Conservation (phyloP, 2,113 vertebrate genomes). For the Siniperca chuatsi region DNA sequence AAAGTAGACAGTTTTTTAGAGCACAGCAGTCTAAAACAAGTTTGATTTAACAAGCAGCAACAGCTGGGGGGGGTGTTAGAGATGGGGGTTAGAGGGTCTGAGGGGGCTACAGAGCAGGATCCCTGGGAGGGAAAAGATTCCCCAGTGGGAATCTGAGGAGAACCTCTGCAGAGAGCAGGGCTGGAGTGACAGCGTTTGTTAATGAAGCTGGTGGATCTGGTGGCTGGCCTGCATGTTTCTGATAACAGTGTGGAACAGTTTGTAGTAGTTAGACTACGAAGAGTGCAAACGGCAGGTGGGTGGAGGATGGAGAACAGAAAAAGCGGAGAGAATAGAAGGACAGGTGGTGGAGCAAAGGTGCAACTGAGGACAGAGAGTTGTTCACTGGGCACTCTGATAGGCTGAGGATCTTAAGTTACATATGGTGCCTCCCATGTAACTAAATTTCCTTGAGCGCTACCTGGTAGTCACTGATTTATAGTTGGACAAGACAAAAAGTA, state of each 20-base stretch:
- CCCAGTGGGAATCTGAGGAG: slow-evolving; percentile 54
- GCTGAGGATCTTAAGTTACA: slow-evolving; percentile 34
- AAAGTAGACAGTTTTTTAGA: not conserved
- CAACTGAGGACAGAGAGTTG: not conserved
- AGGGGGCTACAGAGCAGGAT: slow-evolving; percentile 21
- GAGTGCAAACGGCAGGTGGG: not conserved
- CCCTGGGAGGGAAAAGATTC: slow-evolving; percentile 34
- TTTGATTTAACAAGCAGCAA: slow-evolving; percentile 48
- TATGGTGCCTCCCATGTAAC: not conserved
- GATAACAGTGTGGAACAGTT: not conserved
- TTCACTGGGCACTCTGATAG: not conserved
- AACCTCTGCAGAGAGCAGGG: slow-evolving; percentile 31
- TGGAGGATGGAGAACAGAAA: not conserved
- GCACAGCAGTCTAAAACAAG: not conserved
- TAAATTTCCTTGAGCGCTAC: not conserved
- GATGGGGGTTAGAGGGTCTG: slow-evolving; percentile 24
- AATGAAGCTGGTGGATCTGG: slow-evolving; percentile 6
- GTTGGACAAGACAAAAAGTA: not conserved
- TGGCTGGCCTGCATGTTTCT: not conserved
- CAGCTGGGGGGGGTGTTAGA: slow-evolving; percentile 62
- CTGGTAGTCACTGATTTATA: slow-evolving; percentile 35
- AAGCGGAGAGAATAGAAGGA: not conserved
- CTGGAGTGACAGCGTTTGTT: not conserved
- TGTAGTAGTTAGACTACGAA: not conserved
- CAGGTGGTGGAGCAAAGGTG: not conserved